These are phyloP conservation scores for Struthio camelus DNA, from an alignment of 2,113 vertebrate genomes.

Conservation along the genomic window DNA sequence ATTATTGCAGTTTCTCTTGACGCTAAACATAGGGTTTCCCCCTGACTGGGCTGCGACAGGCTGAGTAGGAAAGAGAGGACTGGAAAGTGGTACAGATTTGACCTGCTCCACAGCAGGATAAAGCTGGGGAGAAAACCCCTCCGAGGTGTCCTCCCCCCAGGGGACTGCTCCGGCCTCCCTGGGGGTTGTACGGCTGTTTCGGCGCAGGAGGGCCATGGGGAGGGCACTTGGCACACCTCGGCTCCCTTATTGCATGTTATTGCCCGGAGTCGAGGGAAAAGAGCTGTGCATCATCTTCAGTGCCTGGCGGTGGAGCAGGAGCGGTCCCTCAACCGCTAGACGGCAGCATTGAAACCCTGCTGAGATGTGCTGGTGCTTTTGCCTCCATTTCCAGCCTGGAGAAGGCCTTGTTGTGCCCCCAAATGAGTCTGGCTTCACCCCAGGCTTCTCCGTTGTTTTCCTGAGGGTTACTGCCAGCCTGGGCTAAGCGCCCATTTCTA, in stretches of 20 bases:
- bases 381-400: background rate
- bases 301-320: background rate
- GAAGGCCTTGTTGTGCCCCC: background rate
- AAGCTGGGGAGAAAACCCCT: background rate
- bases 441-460: fast-evolving
- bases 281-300: no score
- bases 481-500: background rate
- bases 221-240: background rate
- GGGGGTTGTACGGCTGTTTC: fast-evolving
- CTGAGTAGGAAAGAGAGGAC: background rate
- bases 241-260: background rate
- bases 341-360: background rate
- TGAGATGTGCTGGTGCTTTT: background rate
- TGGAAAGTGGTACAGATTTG: background rate
- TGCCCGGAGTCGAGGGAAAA: background rate
- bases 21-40: background rate
- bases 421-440: background rate
- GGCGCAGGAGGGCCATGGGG: no score
- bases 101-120: background rate
- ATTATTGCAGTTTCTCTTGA: background rate
- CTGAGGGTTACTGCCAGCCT: fast-evolving
- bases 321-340: background rate
- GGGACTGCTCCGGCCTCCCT: background rate
- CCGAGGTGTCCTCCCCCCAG: fast-evolving
- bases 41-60: background rate